Evolutionary conservation across 1,140 invertebrate species (phyloP).

Genomic region (Eurytemora carolleeae): DNA sequence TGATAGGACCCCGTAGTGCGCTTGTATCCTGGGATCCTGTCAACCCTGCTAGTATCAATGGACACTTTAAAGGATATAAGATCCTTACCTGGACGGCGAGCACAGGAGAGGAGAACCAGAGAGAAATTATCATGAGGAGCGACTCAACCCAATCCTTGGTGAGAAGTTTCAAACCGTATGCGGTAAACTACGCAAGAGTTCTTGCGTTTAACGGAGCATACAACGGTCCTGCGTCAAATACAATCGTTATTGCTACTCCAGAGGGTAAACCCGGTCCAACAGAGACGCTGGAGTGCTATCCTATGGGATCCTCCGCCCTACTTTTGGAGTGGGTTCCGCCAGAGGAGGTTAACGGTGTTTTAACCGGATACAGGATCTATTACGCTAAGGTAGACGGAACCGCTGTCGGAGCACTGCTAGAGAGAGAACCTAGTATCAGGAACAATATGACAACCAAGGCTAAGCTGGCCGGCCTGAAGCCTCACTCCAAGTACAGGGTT

Average conservation of each 20-base stretch:
- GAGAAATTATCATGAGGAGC: slow-evolving; percentile 56
- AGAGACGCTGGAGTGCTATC: slow-evolving; percentile 53
- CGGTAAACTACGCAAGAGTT: slow-evolving; percentile 70
- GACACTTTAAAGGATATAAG: slow-evolving; percentile 88
- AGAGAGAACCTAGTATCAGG: slow-evolving; percentile 52
- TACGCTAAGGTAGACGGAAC: slow-evolving; percentile 59
- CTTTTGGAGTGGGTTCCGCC: slow-evolving; percentile 77
- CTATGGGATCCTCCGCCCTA: slow-evolving; percentile 68
- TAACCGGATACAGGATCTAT: slow-evolving; percentile 80
- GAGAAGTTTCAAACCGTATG: slow-evolving; percentile 64
- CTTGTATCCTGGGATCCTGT: slow-evolving; percentile 65
- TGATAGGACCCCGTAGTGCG: slow-evolving; percentile 50
- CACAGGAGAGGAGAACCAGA: slow-evolving; percentile 45
- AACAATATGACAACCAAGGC: slow-evolving; percentile 37
- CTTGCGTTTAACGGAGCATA: slow-evolving; percentile 70
- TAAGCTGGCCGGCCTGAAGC: slow-evolving; percentile 60
- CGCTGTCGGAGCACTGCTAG: slow-evolving; percentile 37
- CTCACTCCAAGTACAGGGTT: slow-evolving; percentile 71
- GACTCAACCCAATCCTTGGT: slow-evolving; percentile 50
- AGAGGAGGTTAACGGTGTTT: slow-evolving; percentile 68
- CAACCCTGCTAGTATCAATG: slow-evolving; percentile 42
- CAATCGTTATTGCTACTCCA: slow-evolving; percentile 60
- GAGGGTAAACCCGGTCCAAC: slow-evolving; percentile 82
- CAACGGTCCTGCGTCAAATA: slow-evolving; percentile 69
- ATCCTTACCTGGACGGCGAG: slow-evolving; percentile 81